phyloP scores from a whole-genome alignment of 2,888 invertebrate genomes.

The Erebia aethiops region DNA sequence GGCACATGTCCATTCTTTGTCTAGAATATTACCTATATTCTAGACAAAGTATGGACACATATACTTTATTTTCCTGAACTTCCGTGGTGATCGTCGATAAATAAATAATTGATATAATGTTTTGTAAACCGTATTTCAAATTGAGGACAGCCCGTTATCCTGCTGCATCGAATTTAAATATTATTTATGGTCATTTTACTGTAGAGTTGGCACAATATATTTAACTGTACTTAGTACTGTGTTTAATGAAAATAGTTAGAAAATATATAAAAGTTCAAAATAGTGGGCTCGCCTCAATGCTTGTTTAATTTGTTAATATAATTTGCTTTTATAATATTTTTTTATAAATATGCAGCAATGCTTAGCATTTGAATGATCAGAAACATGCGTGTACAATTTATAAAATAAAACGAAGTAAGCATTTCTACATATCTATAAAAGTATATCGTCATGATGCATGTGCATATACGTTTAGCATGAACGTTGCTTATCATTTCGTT shows the following conservation, averaged over 20 bases:
- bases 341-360: constrained; percentile 37
- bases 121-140: constrained; percentile 34
- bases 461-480: constrained; percentile 38
- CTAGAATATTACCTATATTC: too few relatives aligned
- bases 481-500: constrained; percentile 59
- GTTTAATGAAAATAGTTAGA: neutral
- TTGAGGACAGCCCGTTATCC: constrained; percentile 40
- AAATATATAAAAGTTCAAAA: constrained; percentile 4
- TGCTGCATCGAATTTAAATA: constrained; percentile 32
- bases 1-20: neutral
- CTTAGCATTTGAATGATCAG: neutral
- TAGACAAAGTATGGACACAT: too few relatives aligned
- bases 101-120: constrained; percentile 25
- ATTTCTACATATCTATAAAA: constrained; percentile 46
- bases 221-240: neutral
- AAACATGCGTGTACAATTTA: constrained; percentile 6
- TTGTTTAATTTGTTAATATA: constrained; percentile 35
- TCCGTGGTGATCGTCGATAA: constrained; percentile 32
- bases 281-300: constrained; percentile 31
- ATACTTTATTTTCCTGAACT: neutral
- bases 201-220: constrained; percentile 5
- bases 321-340: constrained; percentile 33
- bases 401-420: constrained; percentile 2
- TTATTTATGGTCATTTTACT: constrained; percentile 32
- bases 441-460: constrained; percentile 52